Percentiles rank a stretch among this genome's conserved stretches.
Conservation (phyloP, 2,888 invertebrate species). For the Sphinx pinastri region DNA sequence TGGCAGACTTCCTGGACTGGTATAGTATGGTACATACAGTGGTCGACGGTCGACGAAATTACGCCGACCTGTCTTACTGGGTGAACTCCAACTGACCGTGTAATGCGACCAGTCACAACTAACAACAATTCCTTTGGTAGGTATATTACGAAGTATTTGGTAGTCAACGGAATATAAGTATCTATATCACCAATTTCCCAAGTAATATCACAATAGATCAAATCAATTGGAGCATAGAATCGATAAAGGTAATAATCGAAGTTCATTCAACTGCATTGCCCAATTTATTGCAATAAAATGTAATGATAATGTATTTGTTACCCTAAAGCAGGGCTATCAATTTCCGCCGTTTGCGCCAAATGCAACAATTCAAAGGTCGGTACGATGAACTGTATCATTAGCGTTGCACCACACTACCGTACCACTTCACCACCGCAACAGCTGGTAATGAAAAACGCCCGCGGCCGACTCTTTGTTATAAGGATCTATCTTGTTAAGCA, state of each 20-base stretch:
- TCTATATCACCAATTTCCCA: too few relatives aligned
- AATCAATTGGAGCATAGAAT: neutral
- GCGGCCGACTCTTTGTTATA: slow-evolving; percentile 52
- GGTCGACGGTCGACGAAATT: too few relatives aligned
- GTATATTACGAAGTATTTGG: too few relatives aligned
- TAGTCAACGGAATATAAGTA: too few relatives aligned
- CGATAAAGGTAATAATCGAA: slow-evolving; percentile 4
- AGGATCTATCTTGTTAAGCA: slow-evolving; percentile 46
- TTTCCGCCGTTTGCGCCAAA: slow-evolving; percentile 19
- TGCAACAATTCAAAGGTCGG: slow-evolving; percentile 33
- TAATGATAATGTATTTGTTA: slow-evolving; percentile 21
- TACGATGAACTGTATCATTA: slow-evolving; percentile 37
- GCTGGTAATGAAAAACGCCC: slow-evolving; percentile 50
- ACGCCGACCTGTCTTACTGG: too few relatives aligned
- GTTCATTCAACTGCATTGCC: slow-evolving; percentile 15
- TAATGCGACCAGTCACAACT: too few relatives aligned
- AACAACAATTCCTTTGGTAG: too few relatives aligned
- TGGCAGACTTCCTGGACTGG: too few relatives aligned
- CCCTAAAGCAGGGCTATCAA: slow-evolving; percentile 22
- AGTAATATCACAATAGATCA: too few relatives aligned
- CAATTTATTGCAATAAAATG: slow-evolving; percentile 21
- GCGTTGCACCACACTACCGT: slow-evolving; percentile 26
- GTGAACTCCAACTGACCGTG: too few relatives aligned
- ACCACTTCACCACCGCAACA: neutral
- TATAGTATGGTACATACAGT: too few relatives aligned